A percentile compares a stretch with the other conserved stretches of the same genome.
Conservation (phyloP, 64 coral and sea anemone genomes). For the Stichodactyla mertensii region DNA sequence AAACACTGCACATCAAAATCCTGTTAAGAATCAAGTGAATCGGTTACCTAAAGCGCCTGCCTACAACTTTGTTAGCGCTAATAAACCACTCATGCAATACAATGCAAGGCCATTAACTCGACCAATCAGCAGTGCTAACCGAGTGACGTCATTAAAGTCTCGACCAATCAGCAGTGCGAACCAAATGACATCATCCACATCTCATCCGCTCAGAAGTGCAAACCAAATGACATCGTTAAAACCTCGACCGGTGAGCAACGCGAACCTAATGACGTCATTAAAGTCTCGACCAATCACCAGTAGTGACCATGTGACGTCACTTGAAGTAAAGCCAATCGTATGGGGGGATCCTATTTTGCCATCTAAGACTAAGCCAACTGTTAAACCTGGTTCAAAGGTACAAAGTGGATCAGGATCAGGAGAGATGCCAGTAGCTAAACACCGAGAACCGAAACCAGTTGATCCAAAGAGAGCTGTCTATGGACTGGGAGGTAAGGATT, state of each 20-base stretch:
- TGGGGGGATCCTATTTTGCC: neutral
- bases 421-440: neutral
- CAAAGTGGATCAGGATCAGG: conserved; percentile 1
- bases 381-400: neutral
- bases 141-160: neutral
- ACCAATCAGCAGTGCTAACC: neutral
- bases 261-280: neutral
- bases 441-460: conserved; percentile 4
- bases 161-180: neutral
- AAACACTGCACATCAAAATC: neutral
- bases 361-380: neutral
- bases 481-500: neutral
- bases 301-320: neutral
- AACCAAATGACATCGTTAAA: too few relatives aligned
- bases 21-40: neutral
- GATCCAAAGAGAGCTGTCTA: conserved; percentile 14
- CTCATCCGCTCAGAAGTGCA: too few relatives aligned
- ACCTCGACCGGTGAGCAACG: neutral
- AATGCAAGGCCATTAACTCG: neutral
- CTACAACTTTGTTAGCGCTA: neutral
- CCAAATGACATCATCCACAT: neutral
- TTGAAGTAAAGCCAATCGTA: neutral
- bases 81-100: neutral
- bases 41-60: neutral
- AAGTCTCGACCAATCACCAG: neutral